Percentiles rank a stretch among this genome's conserved stretches.
Conservation (phyloP, 2,113 vertebrate genomes). For the Apteryx mantelli region DNA sequence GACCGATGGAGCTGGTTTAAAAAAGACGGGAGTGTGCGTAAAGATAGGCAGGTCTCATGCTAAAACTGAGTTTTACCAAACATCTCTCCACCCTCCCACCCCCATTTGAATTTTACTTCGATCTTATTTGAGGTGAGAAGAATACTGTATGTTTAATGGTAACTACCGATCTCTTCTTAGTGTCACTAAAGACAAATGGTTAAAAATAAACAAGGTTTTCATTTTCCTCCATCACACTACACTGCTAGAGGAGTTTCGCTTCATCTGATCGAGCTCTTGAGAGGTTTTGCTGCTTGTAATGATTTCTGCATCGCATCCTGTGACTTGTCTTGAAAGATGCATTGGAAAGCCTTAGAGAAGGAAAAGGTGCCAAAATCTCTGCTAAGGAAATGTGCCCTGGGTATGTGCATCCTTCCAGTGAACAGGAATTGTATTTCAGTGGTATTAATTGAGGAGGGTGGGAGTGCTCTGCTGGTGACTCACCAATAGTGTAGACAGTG, state of each 20-base stretch:
- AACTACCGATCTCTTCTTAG: neutral
- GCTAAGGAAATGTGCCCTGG: neutral
- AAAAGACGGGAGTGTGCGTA: neutral
- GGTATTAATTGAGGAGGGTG: neutral
- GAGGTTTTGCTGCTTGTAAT: neutral
- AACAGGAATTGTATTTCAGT: neutral
- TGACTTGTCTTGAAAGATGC: neutral
- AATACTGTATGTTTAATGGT: rapidly evolving
- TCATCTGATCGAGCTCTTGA: rapidly evolving
- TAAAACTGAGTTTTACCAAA: rapidly evolving
- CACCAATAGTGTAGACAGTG: neutral
- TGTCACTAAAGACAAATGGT: neutral
- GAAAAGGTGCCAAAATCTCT: neutral
- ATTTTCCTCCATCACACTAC: rapidly evolving
- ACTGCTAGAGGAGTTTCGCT: neutral
- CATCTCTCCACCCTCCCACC: neutral
- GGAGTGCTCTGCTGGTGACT: neutral
- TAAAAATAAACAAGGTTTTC: neutral
- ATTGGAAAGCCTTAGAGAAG: neutral
- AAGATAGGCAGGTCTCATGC: neutral
- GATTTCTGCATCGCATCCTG: neutral
- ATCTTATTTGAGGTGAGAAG: neutral
- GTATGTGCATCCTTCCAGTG: neutral
- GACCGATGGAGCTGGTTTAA: neutral
- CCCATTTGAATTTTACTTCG: neutral